Conservation (phyloP, 2,888 invertebrate genomes). For the Mactromeris polynyma region DNA sequence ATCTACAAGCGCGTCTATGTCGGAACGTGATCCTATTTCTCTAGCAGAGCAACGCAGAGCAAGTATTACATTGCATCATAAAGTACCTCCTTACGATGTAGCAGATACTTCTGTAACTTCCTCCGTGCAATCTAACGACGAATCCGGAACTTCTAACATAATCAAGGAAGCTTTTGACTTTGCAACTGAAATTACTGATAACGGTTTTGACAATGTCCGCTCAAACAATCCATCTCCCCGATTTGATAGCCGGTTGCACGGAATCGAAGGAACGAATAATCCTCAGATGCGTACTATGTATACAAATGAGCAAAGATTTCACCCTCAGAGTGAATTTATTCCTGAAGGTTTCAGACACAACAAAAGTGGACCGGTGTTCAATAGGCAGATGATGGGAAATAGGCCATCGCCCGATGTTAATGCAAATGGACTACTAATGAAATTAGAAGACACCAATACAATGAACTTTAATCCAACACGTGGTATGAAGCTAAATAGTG, state of each 20-base stretch:
- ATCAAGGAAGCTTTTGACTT: conserved; percentile 42
- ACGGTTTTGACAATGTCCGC: not conserved
- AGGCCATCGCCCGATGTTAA: not conserved
- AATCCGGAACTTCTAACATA: conserved; percentile 11
- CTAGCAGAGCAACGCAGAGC: conserved; percentile 43
- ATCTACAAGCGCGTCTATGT: not conserved
- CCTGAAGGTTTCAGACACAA: not conserved
- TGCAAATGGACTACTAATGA: not conserved
- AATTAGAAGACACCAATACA: not conserved
- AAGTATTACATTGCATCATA: conserved; percentile 48
- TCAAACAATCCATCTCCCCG: not conserved
- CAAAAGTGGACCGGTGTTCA: not conserved
- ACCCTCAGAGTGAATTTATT: not conserved
- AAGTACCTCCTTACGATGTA: conserved; percentile 17
- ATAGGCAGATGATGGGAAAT: not conserved
- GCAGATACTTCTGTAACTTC: not conserved
- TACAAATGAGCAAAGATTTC: not conserved
- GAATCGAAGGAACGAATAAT: not conserved
- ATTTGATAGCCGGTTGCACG: not conserved
- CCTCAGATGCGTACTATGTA: not conserved
- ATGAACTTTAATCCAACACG: not conserved
- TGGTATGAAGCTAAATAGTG: not conserved
- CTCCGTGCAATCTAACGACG: not conserved
- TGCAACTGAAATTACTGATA: conserved; percentile 32
- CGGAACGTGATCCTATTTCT: conserved; percentile 26